phyloP scores from a whole-genome alignment of 92 coral and sea anemone species.

The Paramuricea clavata region DNA sequence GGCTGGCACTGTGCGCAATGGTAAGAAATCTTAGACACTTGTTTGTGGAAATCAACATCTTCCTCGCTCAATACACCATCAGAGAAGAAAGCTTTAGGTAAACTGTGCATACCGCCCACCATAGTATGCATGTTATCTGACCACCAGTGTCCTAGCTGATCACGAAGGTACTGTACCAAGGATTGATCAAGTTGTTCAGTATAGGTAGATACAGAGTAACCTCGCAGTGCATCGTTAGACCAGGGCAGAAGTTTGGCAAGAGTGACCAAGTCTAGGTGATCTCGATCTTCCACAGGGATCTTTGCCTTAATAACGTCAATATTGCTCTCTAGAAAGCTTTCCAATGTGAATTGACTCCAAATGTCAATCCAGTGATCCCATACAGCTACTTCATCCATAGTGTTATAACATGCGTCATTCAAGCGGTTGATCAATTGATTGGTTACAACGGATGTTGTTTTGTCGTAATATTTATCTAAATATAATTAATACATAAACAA shows the following conservation, averaged over 20 bases:
- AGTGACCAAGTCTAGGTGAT: slow-evolving; percentile 13
- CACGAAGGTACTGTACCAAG: slow-evolving; percentile 43
- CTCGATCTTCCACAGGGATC: no score
- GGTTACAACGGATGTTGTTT: slow-evolving; percentile 16
- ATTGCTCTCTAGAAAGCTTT: no score
- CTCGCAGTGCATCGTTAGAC: slow-evolving; percentile 43
- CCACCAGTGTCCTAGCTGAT: no score
- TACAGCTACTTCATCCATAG: background rate
- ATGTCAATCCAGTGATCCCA: slow-evolving; percentile 52
- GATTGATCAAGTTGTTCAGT: slow-evolving; percentile 47
- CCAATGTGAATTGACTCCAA: slow-evolving; percentile 47
- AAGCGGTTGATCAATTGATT: slow-evolving; percentile 29
- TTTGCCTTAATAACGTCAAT: no score
- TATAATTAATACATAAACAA: no score
- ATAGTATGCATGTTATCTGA: slow-evolving; percentile 40
- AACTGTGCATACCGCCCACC: no score
- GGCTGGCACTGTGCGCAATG: no score
- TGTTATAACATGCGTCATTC: background rate
- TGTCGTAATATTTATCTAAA: background rate
- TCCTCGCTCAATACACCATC: no score
- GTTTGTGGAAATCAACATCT: background rate
- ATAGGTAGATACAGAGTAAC: slow-evolving; percentile 48
- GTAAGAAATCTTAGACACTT: slow-evolving; percentile 1
- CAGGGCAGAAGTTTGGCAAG: slow-evolving; percentile 46
- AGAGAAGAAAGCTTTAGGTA: slow-evolving; percentile 15